Percentiles rank a stretch among this genome's conserved stretches.
Conservation (phyloP, 2,888 invertebrate species). For the Trisateles emortualis region DNA sequence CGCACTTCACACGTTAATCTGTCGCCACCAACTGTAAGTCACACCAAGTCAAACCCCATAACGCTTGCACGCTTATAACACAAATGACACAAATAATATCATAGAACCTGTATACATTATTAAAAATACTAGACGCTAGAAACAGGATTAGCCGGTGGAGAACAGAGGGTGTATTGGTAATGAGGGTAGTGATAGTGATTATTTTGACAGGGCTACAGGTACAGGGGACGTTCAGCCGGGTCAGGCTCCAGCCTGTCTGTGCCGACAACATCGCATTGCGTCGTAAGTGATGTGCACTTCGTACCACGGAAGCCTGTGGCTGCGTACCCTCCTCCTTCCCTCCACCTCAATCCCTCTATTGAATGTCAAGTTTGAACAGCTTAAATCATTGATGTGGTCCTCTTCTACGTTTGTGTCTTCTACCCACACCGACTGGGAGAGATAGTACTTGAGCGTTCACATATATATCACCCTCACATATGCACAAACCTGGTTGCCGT, state of each 20-base stretch:
- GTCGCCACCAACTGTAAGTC: conserved; percentile 95
- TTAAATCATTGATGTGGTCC: conserved; percentile 73
- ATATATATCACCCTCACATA: conserved; percentile 67
- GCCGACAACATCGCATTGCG: conserved; percentile 91
- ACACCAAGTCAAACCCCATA: conserved; percentile 16
- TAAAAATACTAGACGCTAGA: conserved; percentile 33
- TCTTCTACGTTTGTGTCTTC: conserved; percentile 74
- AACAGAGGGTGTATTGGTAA: conserved; percentile 41
- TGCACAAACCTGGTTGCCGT: conserved; percentile 77
- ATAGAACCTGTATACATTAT: conserved; percentile 34
- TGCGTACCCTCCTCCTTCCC: conserved; percentile 67
- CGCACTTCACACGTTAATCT: conserved; percentile 94
- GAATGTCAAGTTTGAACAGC: conserved; percentile 75
- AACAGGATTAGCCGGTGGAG: conserved; percentile 32
- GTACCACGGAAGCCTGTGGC: conserved; percentile 64
- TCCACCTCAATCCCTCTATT: conserved; percentile 68
- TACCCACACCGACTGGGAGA: conserved; percentile 77
- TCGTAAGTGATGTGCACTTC: conserved; percentile 86
- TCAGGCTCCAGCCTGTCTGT: conserved; percentile 95
- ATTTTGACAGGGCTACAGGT: conserved; percentile 88
- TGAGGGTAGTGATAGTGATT: conserved; percentile 69
- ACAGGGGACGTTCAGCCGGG: conserved; percentile 89
- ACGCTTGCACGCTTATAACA: conserved; percentile 46
- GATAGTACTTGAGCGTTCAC: conserved; percentile 71
- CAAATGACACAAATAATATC: conserved; percentile 33